Percentiles rank a stretch among this genome's conserved stretches.
These are phyloP conservation scores for Harpalus rufipes DNA, from an alignment of 2,888 invertebrate genomes.

Conservation along the genomic window DNA sequence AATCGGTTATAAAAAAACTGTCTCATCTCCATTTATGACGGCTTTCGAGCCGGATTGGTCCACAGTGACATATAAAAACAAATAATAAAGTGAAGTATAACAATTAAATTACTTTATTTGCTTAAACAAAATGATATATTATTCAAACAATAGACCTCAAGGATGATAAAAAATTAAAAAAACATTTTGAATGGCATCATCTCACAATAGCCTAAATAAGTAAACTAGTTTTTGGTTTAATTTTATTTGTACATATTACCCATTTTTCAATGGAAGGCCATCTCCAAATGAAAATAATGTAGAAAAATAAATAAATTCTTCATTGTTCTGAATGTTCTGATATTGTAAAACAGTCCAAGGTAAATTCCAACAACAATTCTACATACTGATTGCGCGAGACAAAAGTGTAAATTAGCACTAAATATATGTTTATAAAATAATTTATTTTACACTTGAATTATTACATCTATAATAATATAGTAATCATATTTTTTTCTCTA, in stretches of 20 bases:
- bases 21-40: too few relatives aligned
- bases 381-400: neutral
- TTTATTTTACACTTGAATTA: neutral
- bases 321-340: constrained; percentile 20
- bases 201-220: neutral
- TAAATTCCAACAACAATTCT: neutral
- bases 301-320: constrained; percentile 9
- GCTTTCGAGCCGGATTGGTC: too few relatives aligned
- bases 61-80: too few relatives aligned
- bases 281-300: neutral
- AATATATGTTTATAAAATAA: neutral
- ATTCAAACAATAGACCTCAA: too few relatives aligned
- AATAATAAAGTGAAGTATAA: too few relatives aligned
- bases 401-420: neutral
- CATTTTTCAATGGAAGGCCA: constrained; percentile 13
- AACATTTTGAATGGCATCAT: neutral
- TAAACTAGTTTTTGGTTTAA: constrained; percentile 1
- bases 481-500: neutral
- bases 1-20: too few relatives aligned
- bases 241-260: neutral
- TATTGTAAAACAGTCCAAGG: constrained; percentile 24
- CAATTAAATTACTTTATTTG: too few relatives aligned
- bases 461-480: neutral
- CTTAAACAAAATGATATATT: too few relatives aligned
- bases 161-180: too few relatives aligned